These are phyloP conservation scores for Atlantisia rogersi DNA, from an alignment of 2,113 vertebrate genomes.

Conservation along the genomic window DNA sequence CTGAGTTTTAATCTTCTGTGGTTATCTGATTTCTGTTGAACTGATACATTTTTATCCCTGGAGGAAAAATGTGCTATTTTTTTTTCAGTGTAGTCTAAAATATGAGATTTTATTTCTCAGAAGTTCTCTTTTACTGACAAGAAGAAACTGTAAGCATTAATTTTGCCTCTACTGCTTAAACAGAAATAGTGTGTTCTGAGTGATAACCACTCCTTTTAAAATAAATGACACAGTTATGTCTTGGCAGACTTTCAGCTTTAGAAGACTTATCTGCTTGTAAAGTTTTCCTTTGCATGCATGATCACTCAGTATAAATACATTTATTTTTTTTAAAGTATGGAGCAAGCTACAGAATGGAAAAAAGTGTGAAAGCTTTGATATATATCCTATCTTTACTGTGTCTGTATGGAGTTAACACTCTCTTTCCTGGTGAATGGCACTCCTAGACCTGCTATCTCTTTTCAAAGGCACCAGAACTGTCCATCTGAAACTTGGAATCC, in stretches of 20 bases:
- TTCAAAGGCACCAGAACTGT: neutral
- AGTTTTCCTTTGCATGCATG: constrained; percentile 39
- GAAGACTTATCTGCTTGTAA: constrained; percentile 66
- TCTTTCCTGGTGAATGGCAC: neutral
- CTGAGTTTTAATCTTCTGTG: neutral
- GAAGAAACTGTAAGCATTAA: neutral
- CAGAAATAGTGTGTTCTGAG: constrained; percentile 13
- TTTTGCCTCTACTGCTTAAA: constrained; percentile 38
- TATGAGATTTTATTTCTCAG: neutral
- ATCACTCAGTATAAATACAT: constrained; percentile 25
- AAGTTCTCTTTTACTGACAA: constrained; percentile 41
- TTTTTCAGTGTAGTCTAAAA: neutral
- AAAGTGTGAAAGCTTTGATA: neutral
- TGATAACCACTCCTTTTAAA: constrained; percentile 65
- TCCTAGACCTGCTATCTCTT: neutral
- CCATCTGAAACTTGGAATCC: neutral
- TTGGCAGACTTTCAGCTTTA: constrained; percentile 54
- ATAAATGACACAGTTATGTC: constrained; percentile 31
- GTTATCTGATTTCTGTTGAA: neutral
- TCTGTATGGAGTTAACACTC: neutral
- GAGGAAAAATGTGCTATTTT: neutral
- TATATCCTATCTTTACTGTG: neutral
- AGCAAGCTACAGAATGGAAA: constrained; percentile 26
- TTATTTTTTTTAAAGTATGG: constrained; percentile 17
- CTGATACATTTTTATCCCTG: neutral